Evolutionary conservation across 1,140 invertebrate genomes (phyloP).

Genomic region (Eurytemora carolleeae): DNA sequence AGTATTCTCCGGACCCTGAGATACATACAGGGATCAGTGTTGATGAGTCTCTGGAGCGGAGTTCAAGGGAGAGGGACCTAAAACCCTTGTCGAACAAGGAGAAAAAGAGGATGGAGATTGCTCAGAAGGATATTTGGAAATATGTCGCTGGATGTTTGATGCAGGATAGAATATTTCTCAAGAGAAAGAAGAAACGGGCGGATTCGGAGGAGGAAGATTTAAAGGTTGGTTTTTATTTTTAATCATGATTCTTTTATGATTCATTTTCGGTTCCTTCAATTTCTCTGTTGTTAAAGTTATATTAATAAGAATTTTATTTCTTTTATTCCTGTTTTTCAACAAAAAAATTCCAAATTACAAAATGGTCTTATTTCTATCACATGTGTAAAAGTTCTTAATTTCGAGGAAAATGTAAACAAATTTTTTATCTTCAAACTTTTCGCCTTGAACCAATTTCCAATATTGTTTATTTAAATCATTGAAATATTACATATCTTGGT

Average conservation of each 20-base stretch:
- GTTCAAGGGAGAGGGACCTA: neutral
- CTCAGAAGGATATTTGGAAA: neutral
- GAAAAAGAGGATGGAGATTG: neutral
- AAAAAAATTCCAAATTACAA: too few relatives aligned
- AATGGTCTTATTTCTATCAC: too few relatives aligned
- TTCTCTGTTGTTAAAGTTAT: neutral
- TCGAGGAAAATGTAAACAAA: too few relatives aligned
- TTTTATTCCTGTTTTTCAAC: too few relatives aligned
- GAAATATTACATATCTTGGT: too few relatives aligned
- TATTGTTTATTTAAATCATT: neutral
- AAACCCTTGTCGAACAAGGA: neutral
- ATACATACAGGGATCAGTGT: neutral
- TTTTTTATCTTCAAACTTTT: neutral
- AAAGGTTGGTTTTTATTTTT: neutral
- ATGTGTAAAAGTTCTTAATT: too few relatives aligned
- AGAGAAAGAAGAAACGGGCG: neutral
- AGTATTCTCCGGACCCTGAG: neutral
- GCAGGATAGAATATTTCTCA: neutral
- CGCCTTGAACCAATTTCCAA: neutral
- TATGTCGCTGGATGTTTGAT: neutral
- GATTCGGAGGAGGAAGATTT: neutral
- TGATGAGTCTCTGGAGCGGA: neutral
- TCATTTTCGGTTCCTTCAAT: neutral
- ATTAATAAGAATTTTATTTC: too few relatives aligned
- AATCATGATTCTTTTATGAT: neutral